Conservation (phyloP, 1,140 invertebrate species). For the Trichonephila inaurata region DNA sequence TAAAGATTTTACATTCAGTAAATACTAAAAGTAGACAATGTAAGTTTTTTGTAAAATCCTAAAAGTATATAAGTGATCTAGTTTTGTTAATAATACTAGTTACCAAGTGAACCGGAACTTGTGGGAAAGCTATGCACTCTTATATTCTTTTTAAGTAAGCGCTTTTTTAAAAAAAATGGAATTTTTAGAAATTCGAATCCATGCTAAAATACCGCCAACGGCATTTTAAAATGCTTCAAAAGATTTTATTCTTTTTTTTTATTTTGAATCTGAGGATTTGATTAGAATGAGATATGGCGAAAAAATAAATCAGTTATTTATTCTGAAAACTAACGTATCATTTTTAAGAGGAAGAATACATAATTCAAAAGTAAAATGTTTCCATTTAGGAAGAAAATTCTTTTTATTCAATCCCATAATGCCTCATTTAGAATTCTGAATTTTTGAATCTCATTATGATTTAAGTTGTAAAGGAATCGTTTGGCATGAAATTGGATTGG, state of each 20-base stretch:
- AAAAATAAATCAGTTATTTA: background rate
- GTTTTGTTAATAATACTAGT: background rate
- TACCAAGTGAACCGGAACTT: slow-evolving; percentile 16
- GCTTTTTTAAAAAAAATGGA: background rate
- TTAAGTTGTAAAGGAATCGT: background rate
- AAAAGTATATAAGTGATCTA: background rate
- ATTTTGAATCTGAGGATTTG: background rate
- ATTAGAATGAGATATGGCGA: background rate
- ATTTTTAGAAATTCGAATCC: background rate
- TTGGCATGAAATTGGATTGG: background rate
- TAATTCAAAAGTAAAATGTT: background rate
- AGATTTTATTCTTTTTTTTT: background rate
- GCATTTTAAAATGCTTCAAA: background rate
- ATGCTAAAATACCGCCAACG: background rate
- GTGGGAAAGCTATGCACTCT: slow-evolving; percentile 3
- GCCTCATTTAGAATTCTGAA: background rate
- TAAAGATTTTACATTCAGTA: no score
- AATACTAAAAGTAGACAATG: no score
- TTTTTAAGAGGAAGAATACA: background rate
- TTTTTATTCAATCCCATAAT: background rate
- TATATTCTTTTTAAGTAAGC: background rate
- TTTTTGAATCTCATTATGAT: background rate
- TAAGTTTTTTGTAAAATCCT: background rate
- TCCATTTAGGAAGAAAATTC: background rate
- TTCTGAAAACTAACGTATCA: background rate